Base-by-base conservation (phyloP, 1,140 invertebrate species). In the Scaptodrosophila lebanonensis region DNA sequence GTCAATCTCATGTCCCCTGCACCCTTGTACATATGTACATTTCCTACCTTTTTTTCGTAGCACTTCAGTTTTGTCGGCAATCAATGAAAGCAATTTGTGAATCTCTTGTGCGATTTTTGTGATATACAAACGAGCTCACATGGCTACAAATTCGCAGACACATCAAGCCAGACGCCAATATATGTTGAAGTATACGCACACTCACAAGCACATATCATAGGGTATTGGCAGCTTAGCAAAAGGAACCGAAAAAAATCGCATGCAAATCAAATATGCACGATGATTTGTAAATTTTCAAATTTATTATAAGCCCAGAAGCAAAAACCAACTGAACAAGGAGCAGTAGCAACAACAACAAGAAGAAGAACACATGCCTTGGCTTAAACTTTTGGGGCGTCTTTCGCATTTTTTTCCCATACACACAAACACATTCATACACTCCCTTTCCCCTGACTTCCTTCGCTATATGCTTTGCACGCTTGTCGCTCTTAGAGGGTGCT, bases 251-350 rank as follows among this genome's bases (percentile, higher is more conserved):
- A 63, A 70, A 49, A 52, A 66, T 51, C 61, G 53, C 63, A 82
- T 82, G 77, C 72, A 83, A 83, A 83, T 83, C 68, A 77, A 83
- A 77, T 70, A 77, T 77, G 68, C 61, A 73, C 60, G 58, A 77
- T 77, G 77, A 83, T 83, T 83, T 83, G 77, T 83, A 79, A 73
- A 83, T 77, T 83, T 70, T 59, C 62, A 67, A 83, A 83, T 79
- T 71, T 77, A 73, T 83, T 66, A 66, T 40, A 66, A 32, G 9
- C 32, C 8, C 8, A 3, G 8, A 4, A 33, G 12, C 32, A 33
- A 33, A 8, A 38, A n/a, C n/a, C n/a, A n/a, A n/a, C n/a, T n/a
- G n/a, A n/a, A 51, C 33, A 30, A n/a, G 1, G 39, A 39, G 16
- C 15, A 35, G 45, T 32, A 53, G 32, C 39, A 35, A 17, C 35